Evolutionary conservation across 2,113 vertebrate genomes (phyloP), one percentile per base, ranked within the genome.

Genomic region (Forbesichthys papilliferus): DNA sequence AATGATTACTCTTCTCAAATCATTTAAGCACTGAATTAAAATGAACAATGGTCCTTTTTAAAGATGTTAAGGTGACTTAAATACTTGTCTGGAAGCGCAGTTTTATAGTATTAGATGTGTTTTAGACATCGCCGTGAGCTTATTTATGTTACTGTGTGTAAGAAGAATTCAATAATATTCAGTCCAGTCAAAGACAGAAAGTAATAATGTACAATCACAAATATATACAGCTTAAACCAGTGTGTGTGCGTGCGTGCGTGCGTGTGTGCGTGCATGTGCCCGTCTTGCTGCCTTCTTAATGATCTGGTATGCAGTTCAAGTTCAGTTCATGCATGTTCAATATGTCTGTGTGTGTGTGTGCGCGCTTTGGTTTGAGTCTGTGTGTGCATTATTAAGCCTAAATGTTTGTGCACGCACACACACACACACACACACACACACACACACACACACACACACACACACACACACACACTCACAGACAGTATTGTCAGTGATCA

Each of bases 221-320:
- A n/a, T 1, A 9, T 56, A 8, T 56, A 20, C 54, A 9, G 4
- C 53, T 16, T 14, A 8, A 54, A 14, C 20, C 4, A 42, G 33
- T 14, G 33, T 46, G 59, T 33, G 57, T 34, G 16, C 10, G 36
- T 64, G 62, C 42, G 34, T 58, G 70, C 53, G 47, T 64, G 59
- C 69, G 68, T 68, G 61, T 58, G 54, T 69, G 69, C 0, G 6
- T 48, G 36, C 11, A 3, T 33, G 27, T 48, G 49, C 57, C 51
- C 74, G 9, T 18, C 56, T 33, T 54, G 14, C 33, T 74, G 64
- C 7, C 69, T 85, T 63, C 64, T 11, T 20, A 1, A 66, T 83
- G 84, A 90, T 79, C 75, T 34, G 11, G 48, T 51, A 13, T 8
- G 9, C 14, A 9, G 87, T 83, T 90, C 87, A 90, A 90, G 89